These are phyloP conservation scores for Pammene fasciana DNA, from an alignment of 2,888 invertebrate species.

Conservation along the genomic window DNA sequence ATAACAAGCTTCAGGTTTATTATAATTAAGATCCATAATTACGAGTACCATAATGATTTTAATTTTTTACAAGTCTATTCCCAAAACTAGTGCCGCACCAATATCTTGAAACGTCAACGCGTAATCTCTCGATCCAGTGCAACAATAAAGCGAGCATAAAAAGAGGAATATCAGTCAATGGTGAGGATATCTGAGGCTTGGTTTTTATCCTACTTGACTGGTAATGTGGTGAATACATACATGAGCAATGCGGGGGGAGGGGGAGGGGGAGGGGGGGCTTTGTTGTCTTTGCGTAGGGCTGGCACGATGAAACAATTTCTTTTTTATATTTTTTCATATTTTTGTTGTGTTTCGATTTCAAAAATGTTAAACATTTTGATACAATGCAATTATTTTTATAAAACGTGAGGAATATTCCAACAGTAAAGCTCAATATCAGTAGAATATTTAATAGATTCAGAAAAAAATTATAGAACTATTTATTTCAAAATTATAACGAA, in stretches of 20 bases:
- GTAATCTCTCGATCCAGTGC: conserved; percentile 22
- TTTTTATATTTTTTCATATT: neutral
- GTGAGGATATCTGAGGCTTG: conserved; percentile 37
- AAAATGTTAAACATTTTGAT: neutral
- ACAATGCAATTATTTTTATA: no score
- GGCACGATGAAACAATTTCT: neutral
- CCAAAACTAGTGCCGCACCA: neutral
- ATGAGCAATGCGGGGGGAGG: conserved; percentile 61
- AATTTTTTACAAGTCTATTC: no score
- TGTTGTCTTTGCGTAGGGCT: conserved; percentile 56
- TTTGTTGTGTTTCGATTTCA: neutral
- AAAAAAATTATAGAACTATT: no score
- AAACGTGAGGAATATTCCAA: no score
- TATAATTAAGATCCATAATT: no score
- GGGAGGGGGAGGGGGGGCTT: conserved; percentile 50
- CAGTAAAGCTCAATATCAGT: no score
- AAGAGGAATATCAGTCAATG: conserved; percentile 40
- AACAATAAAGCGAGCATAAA: conserved; percentile 35
- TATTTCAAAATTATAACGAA: no score
- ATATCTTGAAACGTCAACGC: neutral
- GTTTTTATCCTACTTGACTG: conserved; percentile 61
- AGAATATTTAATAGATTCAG: no score
- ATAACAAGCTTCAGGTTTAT: no score
- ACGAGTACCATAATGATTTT: no score
- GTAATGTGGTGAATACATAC: conserved; percentile 83